Evolutionary conservation across 1,140 invertebrate species (phyloP), one percentile per base, ranked within the genome.

Genomic region (Heliconius melpomene): DNA sequence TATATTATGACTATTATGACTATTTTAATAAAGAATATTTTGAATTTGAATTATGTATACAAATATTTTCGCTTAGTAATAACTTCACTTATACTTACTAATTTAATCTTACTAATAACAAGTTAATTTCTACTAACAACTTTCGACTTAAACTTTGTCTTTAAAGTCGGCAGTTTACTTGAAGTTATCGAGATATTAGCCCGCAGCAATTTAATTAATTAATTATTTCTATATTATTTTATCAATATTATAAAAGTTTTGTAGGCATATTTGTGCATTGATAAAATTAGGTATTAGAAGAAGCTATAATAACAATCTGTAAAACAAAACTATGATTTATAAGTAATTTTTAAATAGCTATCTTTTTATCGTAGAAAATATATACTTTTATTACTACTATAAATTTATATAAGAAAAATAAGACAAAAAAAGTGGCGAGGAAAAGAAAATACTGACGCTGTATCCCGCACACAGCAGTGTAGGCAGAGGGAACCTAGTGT

Each of bases 201-300:
- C n/a, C 54, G 74, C 74, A 75, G 54, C 32, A 6, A 60, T 66
- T 66, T 60, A 40, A 40, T 75, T 75, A 66, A 75, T 75, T 75
- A 75, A 66, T 36, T 75, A 66, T 66, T 26, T 16, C 13, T 18
- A 29, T 18, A 7, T 11, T 60, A n/a, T 60, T 46, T 16, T 16
- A 1, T 46, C 40, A 16, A 60, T 60, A 60, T 23, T 60, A 23
- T 60, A 60, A 60, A 60, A 60, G 20, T 54, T 46, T 13, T 54
- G 20, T 54, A 7, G 6, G 3, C 3, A 52, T 52, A 6, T 52
- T 2, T 16, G 18, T 6, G 16, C 50, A 18, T 20, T 18, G 16
- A 52, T 20, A 52, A 16, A 54, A 20, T 20, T 54, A 54, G 20
- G 52, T 7, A 54, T 46, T 46, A 13, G 40, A 3, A 46, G 11